phyloP scores from a whole-genome alignment of 2,113 vertebrate genomes.

The Larimichthys polyactis region DNA sequence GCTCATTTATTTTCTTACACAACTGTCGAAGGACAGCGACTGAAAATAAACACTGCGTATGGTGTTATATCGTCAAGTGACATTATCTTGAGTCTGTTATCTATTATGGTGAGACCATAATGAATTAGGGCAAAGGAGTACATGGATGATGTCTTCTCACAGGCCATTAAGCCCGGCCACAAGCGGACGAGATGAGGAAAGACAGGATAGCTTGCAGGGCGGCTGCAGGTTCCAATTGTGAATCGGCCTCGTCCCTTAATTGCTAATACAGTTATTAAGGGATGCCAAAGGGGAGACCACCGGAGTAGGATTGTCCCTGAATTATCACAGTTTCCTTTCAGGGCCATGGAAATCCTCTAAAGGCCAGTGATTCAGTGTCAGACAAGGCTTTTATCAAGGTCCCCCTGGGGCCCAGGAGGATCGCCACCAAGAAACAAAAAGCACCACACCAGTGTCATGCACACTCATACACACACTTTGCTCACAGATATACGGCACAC shows the following conservation, averaged over 20 bases:
- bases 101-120: slow-evolving; percentile 65
- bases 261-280: slow-evolving; percentile 80
- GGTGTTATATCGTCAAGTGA: slow-evolving; percentile 33
- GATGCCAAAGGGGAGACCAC: slow-evolving; percentile 72
- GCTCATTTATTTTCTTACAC: slow-evolving; percentile 63
- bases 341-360: slow-evolving; percentile 80
- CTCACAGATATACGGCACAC: background rate
- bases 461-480: slow-evolving; percentile 5
- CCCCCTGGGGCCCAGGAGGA: slow-evolving; percentile 64
- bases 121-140: slow-evolving; percentile 54
- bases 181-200: background rate
- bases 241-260: slow-evolving; percentile 58
- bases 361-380: slow-evolving; percentile 59
- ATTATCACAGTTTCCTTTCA: slow-evolving; percentile 77
- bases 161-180: slow-evolving; percentile 61
- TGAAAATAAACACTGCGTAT: slow-evolving; percentile 69
- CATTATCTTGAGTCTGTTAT: slow-evolving; percentile 69
- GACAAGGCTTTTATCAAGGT: slow-evolving; percentile 78
- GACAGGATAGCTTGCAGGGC: slow-evolving; percentile 19
- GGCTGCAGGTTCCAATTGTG: slow-evolving; percentile 19
- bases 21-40: slow-evolving; percentile 45
- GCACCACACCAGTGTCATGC: background rate
- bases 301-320: slow-evolving; percentile 47
- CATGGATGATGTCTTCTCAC: slow-evolving; percentile 63
- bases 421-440: slow-evolving; percentile 65